Base-by-base conservation (phyloP, 2,797 vertebrate genomes). In the Typhlichthys eigenmanni region DNA sequence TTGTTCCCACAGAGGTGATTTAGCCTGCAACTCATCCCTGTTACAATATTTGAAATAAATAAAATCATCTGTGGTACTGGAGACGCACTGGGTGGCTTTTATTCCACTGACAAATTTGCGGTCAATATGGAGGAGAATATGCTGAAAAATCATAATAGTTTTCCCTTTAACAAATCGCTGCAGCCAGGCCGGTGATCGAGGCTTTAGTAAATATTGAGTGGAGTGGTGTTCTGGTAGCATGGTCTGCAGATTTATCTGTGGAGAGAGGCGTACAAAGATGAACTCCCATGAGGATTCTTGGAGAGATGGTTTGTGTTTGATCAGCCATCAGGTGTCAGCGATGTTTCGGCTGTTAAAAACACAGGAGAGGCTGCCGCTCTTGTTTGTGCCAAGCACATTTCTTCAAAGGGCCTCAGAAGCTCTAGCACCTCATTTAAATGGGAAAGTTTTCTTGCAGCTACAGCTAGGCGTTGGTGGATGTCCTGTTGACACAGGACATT, bases 311-410 rank as follows among this genome's bases (percentile, higher is more conserved):
- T 83, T 51, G 79, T 75, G 88, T 92, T 93, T 93, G 92, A 93
- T 93, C 93, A 93, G 80, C 89, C 88, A 91, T 93, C 92, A 92
- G 86, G 89, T 93, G 92, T 93, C 92, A 93, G 83, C 85, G 54
- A 84, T 86, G 85, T 90, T 91, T 89, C 87, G 74, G 87, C 87
- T 87, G 88, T 83, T 88, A 85, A 84, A 89, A 90, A 91, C 88
- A 89, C 87, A 91, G 90, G 87, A 91, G 86, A 89, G 88, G 90
- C 88, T 88, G 87, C 88, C 62, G 88, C 87, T 91, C 89, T 88
- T 90, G 89, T 93, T 92, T 89, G 86, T 89, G 88, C 88, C 83
- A 78, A 85, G 83, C 86, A 68, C 85, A 79, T 85, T 72, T 88
- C 88, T 93, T 94, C 90, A 93, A 93, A 93, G 92, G 73, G 72